Conservation (phyloP, 2,888 invertebrate species). For the Clitarchus hookeri region DNA sequence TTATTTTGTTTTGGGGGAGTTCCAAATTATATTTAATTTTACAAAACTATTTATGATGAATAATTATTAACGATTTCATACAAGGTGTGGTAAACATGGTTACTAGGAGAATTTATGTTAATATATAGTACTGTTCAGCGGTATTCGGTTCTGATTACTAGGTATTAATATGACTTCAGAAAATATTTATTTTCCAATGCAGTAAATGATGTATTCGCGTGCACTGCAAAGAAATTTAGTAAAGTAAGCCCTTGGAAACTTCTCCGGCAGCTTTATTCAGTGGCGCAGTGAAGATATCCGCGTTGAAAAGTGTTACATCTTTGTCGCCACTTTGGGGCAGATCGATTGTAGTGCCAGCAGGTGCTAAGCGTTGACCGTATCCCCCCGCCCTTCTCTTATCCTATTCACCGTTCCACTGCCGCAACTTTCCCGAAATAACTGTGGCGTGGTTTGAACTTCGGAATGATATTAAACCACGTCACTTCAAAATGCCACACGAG, state of each 20-base stretch:
- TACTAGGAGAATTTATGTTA: too few relatives aligned
- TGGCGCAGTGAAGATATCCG: background rate
- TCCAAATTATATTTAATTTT: too few relatives aligned
- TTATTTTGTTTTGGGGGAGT: too few relatives aligned
- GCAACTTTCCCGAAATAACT: background rate
- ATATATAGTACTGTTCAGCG: too few relatives aligned
- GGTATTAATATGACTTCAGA: too few relatives aligned
- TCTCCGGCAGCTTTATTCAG: background rate
- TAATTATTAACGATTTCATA: too few relatives aligned
- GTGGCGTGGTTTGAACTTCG: background rate
- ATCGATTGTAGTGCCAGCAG: slow-evolving; percentile 23
- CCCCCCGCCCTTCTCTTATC: background rate
- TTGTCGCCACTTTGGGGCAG: slow-evolving; percentile 21
- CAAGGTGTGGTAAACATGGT: too few relatives aligned
- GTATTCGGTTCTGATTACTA: too few relatives aligned
- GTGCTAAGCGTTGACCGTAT: slow-evolving; percentile 1
- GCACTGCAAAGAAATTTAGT: too few relatives aligned
- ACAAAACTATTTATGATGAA: too few relatives aligned
- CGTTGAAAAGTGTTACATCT: background rate
- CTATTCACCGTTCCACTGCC: background rate
- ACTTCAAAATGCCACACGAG: background rate
- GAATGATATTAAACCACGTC: background rate
- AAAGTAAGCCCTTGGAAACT: background rate
- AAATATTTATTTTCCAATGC: too few relatives aligned
- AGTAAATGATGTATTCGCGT: too few relatives aligned